Percentiles rank a stretch among this genome's conserved stretches.
Conservation (phyloP, 1,140 invertebrate genomes). For the Drosophila ambigua region DNA sequence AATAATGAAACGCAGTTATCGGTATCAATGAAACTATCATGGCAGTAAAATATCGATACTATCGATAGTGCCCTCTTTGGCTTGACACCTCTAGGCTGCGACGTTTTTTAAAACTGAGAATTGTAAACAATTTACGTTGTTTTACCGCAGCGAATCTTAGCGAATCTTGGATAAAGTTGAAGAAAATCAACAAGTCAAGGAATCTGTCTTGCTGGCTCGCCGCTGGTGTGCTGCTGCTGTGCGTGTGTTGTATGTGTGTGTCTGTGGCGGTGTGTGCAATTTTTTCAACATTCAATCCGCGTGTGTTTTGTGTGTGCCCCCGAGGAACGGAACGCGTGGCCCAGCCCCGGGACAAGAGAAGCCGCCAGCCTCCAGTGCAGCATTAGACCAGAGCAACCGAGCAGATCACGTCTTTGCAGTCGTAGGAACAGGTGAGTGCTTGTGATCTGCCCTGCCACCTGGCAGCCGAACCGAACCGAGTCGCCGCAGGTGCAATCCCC, state of each 20-base stretch:
- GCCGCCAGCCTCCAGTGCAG: slow-evolving; percentile 22
- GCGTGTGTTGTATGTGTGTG: slow-evolving; percentile 43
- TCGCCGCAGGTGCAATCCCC: slow-evolving; percentile 39
- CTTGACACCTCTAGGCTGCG: too few species aligned
- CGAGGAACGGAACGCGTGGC: slow-evolving; percentile 1
- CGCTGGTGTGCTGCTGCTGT: neutral
- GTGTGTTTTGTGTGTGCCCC: slow-evolving; percentile 44
- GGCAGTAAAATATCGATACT: too few species aligned
- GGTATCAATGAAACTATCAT: too few species aligned
- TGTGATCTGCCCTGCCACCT: slow-evolving; percentile 21
- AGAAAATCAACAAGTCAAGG: slow-evolving; percentile 3
- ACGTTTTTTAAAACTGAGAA: too few species aligned
- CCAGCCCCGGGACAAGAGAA: slow-evolving; percentile 1
- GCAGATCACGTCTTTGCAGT: slow-evolving; percentile 11
- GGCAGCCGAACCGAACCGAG: slow-evolving; percentile 1
- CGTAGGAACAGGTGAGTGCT: slow-evolving; percentile 44
- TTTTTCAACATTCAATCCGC: slow-evolving; percentile 60
- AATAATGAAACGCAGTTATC: too few species aligned
- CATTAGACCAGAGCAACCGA: neutral
- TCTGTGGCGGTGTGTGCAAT: slow-evolving; percentile 53
- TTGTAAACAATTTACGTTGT: too few species aligned
- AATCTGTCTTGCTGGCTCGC: slow-evolving; percentile 43
- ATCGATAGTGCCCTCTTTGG: too few species aligned
- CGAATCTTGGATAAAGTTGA: slow-evolving; percentile 2
- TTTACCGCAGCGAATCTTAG: too few species aligned